These are phyloP conservation scores for Epicampocera succincta DNA, from an alignment of 2,888 invertebrate species.

Conservation along the genomic window DNA sequence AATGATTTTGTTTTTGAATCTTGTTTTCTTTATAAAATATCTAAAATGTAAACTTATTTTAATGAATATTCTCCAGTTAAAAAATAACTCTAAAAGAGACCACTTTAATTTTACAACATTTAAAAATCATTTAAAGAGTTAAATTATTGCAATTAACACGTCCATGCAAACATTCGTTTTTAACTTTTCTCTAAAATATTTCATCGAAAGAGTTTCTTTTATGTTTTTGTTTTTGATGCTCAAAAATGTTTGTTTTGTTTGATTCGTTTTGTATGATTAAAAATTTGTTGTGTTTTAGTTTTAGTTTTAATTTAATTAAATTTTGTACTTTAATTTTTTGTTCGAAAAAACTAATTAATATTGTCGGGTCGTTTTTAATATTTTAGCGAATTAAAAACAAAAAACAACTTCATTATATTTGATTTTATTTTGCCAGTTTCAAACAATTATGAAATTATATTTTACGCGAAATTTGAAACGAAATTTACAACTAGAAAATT, in stretches of 20 bases:
- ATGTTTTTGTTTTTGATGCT: conserved; percentile 43
- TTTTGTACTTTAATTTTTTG: conserved; percentile 65
- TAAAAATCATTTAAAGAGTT: conserved; percentile 30
- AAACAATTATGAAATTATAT: neutral
- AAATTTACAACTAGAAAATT: too few relatives aligned
- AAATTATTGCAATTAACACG: neutral
- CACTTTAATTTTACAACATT: conserved; percentile 15
- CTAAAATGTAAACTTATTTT: conserved; percentile 61
- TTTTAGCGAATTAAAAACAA: neutral
- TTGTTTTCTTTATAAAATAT: conserved; percentile 52
- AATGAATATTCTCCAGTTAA: conserved; percentile 18
- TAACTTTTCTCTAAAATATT: conserved; percentile 59
- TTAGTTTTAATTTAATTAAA: conserved; percentile 50
- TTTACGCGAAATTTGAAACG: too few relatives aligned
- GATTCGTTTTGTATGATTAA: conserved; percentile 15
- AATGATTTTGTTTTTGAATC: neutral
- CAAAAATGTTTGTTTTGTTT: conserved; percentile 27
- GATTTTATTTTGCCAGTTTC: neutral
- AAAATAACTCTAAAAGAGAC: conserved; percentile 33
- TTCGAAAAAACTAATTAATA: conserved; percentile 62
- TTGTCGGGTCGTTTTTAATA: conserved; percentile 50
- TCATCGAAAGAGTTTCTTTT: conserved; percentile 57
- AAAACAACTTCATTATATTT: neutral
- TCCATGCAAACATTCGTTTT: too few relatives aligned
- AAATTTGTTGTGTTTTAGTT: conserved; percentile 32